Evolutionary conservation across 2,797 vertebrate species (phyloP).

Genomic region (Enteromius mattozi): DNA sequence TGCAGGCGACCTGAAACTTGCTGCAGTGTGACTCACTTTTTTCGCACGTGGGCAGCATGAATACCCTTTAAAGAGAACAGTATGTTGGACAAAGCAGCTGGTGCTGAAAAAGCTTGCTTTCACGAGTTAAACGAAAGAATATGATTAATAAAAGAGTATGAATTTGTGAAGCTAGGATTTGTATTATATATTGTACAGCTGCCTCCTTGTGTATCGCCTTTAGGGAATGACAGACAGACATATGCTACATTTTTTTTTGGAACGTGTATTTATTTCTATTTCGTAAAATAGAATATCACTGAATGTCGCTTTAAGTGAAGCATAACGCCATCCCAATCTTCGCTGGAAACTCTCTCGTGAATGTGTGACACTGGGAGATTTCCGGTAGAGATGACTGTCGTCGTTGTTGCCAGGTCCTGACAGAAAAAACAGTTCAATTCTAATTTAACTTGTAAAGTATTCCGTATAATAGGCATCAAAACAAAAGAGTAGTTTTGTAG

Average conservation of each 20-base stretch:
- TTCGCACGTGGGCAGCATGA: conserved; percentile 73
- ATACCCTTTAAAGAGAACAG: conserved; percentile 30
- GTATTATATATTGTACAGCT: neutral
- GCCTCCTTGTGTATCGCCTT: neutral
- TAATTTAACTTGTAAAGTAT: neutral
- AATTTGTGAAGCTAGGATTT: neutral
- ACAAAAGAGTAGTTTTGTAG: neutral
- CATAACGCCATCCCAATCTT: conserved; percentile 38
- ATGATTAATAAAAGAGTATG: neutral
- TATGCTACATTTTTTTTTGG: neutral
- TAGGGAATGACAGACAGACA: neutral
- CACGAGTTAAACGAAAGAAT: neutral
- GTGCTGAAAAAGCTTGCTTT: neutral
- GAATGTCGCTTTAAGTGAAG: neutral
- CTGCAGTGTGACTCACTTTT: conserved; percentile 85
- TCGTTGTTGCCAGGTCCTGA: conserved; percentile 13
- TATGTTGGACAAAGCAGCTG: neutral
- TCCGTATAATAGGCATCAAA: neutral
- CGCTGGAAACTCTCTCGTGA: conserved; percentile 48
- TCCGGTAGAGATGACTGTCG: conserved; percentile 70
- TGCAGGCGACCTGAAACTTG: conserved; percentile 73
- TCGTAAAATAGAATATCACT: neutral
- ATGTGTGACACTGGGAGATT: conserved; percentile 71
- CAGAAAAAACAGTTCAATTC: neutral
- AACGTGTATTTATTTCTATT: neutral